Base-by-base conservation (phyloP, 2,888 invertebrate genomes). In the Cataglyphis livida region DNA sequence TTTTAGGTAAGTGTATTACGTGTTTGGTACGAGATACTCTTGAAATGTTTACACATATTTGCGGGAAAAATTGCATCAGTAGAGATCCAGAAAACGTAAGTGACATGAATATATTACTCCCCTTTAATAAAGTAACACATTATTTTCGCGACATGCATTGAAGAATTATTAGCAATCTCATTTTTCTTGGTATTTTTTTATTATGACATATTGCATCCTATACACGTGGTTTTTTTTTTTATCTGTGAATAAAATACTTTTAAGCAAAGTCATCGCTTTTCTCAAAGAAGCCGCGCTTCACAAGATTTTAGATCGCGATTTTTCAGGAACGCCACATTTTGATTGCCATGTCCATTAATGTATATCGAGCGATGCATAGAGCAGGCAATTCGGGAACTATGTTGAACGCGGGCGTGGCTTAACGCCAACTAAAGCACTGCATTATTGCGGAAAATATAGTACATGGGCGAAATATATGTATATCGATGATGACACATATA, bases 1-100 rank as follows among this genome's bases (percentile, higher is more conserved):
- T 87, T 89, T 66, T 75, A 89, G 89, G 88, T 89, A 88, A 89
- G 87, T 62, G 54, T 32, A 64, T 48, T 59, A 57, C 21, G 51
- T 41, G 59, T 59, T 18, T 44, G 59, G 35, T 41, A 18, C 18
- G 3, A 44, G 4, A n/a, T 18, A 59, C 28, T 73, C 7, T 59
- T 41, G 10, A 65, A 44, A 38, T 35, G 28, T 59, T 38, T 71
- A 64, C 21, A 35, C 44, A 48, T 38, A 18, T 62, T 81, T 35
- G 9, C 65, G 28, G 51, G 51, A n/a, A 65, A 54, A 54, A n/a
- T 54, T n/a, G 7, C 32, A 32, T 25, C 38, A 35, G 44, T 35
- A 15, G 12, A n/a, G 7, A n/a, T 35, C 4, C 38, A 12, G 44
- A 59, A 25, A 44, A 59, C 10, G 78, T 70, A 70, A 79, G 78